Evolutionary conservation across 2,797 vertebrate genomes (phyloP), one percentile per base, ranked within the genome.

Genomic region (Cuculus canorus): DNA sequence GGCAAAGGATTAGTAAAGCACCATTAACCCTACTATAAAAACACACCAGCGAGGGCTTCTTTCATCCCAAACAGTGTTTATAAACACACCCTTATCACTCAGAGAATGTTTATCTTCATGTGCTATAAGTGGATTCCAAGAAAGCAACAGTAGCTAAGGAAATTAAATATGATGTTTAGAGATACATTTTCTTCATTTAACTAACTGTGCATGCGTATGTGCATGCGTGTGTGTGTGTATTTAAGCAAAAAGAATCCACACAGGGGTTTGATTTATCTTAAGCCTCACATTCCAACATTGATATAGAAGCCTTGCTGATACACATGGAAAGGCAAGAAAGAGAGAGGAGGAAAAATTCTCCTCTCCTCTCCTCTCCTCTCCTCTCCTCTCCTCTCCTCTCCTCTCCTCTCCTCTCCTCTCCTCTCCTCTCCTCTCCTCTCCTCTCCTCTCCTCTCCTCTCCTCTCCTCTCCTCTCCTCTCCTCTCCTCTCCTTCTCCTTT

Each of bases 81-180:
- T 97, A 98, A 97, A 98, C 95, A 97, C 48, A 78, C 53, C 73
- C 91, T 97, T 97, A 97, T 97, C 97, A 95, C 95, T 96, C 9
- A 0, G 95, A 95, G 95, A 98, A 95, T 96, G 96, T 97, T 97
- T 97, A 97, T 96, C 96, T 96, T 97, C 91, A 81, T 91, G 96
- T 95, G 92, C 93, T 95, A 90, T 92, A 97, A 97, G 91, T 6
- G 70, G 95, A 93, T 97, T 97, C 96, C 90, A 41, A 94, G 93
- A 96, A 96, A 96, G 95, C 91, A 97, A 96, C 95, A 96, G 97
- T 96, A 97, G 97, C 97, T 97, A 97, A 97, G 95, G 93, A 96
- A 97, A 97, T 97, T 96, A 97, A 97, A 95, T 92, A 94, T 86
- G 80, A 95, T 93, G 88, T 87, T 95, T 72, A 95, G 91, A 95